Base-by-base conservation (phyloP, 1,140 invertebrate genomes). In the Papilio xuthus region DNA sequence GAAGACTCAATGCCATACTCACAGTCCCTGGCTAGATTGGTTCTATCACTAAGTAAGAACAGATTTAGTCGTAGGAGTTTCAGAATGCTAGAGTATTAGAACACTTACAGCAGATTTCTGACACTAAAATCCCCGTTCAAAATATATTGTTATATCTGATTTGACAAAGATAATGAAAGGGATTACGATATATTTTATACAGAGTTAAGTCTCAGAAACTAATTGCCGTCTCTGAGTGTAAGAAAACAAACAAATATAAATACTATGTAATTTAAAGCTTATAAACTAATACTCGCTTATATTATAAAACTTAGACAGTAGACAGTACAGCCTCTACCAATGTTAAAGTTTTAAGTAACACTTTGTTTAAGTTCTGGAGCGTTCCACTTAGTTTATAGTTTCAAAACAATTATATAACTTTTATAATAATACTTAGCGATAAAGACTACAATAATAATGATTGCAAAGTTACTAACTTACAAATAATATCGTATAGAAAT, bases 321-420 rank as follows among this genome's bases (percentile, higher is more conserved):
- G 60, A 28, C 56, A 67, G 60, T 7, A 67, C 12, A 4, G 60
- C 26, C 60, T 32, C 26, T 67, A 67, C 60, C 60, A 32, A 15
- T 67, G 60, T 32, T 67, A 67, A 67, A 67, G 60, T 67, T 67
- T 67, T 32, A 67, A 63, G 60, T 63, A 63, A 63, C 60, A 63
- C 60, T 63, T 9, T 12, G 60, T 63, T 28, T 63, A 63, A 67
- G 26, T 67, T 67, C 60, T 67, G 28, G 26, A 67, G 26, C 12
- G 23, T 67, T 67, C 60, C 60, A 67, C 60, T 67, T 67, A 67
- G 26, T 67, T 67, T 67, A 67, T 67, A 67, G 60, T 67, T 67
- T 67, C 26, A 32, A 67, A 67, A 67, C 60, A 63, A 63, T 63
- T 23, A 67, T 13, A 67, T 1, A 67, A 67, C 60, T 67, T 67